A percentile compares a stretch with the other conserved stretches of the same genome.
Evolutionary conservation across 2,888 invertebrate species (phyloP).

Genomic region (Andrena minutula): DNA sequence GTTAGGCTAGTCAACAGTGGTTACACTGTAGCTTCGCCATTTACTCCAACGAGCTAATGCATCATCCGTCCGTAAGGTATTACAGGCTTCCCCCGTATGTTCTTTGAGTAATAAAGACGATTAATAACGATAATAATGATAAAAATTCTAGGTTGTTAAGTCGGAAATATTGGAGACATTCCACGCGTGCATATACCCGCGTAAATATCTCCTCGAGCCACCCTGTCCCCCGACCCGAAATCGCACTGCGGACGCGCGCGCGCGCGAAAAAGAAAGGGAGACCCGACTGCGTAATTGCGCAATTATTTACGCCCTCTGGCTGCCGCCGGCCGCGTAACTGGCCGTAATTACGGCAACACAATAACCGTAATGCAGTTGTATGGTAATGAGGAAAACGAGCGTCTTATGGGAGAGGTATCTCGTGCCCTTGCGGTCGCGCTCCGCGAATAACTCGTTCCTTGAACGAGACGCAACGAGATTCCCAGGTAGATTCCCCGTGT

Average conservation of each 20-base stretch:
- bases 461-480: slow-evolving; percentile 41
- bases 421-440: slow-evolving; percentile 32
- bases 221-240: not conserved
- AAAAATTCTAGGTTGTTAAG: too few relatives aligned
- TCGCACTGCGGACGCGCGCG: not conserved
- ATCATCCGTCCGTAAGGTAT: too few relatives aligned
- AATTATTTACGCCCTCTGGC: slow-evolving; percentile 56
- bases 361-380: slow-evolving; percentile 63
- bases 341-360: slow-evolving; percentile 62
- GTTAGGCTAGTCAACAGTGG: too few relatives aligned
- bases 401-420: slow-evolving; percentile 29
- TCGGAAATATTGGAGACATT: too few relatives aligned
- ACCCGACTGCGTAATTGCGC: slow-evolving; percentile 49
- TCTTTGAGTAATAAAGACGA: too few relatives aligned
- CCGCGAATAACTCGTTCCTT: slow-evolving; percentile 33
- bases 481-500: slow-evolving; percentile 16
- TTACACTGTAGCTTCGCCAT: too few relatives aligned
- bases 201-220: too few relatives aligned
- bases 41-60: too few relatives aligned
- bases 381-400: slow-evolving; percentile 59
- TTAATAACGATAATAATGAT: too few relatives aligned
- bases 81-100: too few relatives aligned
- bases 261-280: slow-evolving; percentile 7
- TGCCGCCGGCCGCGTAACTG: slow-evolving; percentile 50
- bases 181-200: too few relatives aligned